Evolutionary conservation across 2,888 invertebrate genomes (phyloP), one percentile per base, ranked within the genome.

Genomic region (Andrena marginata): DNA sequence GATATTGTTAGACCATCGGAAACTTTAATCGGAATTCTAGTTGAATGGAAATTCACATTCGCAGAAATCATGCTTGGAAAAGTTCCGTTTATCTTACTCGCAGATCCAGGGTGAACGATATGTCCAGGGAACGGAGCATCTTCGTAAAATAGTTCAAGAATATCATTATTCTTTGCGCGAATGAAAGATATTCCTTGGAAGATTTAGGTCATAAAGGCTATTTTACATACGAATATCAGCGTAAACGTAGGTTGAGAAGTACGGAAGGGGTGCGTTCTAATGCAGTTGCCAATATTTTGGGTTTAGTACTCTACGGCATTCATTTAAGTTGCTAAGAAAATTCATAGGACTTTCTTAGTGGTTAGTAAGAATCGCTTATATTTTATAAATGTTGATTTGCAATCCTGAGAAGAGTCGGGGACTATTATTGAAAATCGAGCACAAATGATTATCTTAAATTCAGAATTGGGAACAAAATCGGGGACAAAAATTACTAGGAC

Each of bases 31-130:
- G 16, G 33, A 33, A 51, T 49, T n/a, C 23, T 35, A 33, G 10
- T 8, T 67, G 16, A 29, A 56, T 69, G 35, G 56, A 56, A 48
- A 33, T 59, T 26, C 20, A 71, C 33, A 68, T 68, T 54, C 33
- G 0, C 20, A 8, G n/a, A n/a, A 31, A 20, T 31, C 13, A 35
- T 33, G 20, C 13, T 33, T 2, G 33, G 35, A 23, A 0, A 26
- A 33, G 7, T 54, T 56, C 33, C 31, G 54, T 68, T 54, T 20
- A 68, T 54, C 33, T 68, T 54, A 5, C 31, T n/a, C 8, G 20
- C 3, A 23, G 33, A 68, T 35, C 23, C 13, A n/a, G 29, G 35
- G 68, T 62, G n/a, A 31, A 60, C 16, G 49, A 67, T 51, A 42
- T 42, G 48, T 23, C 13, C 10, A 64, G 16, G 26, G 26, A 48